Base-by-base conservation (phyloP, 2,113 vertebrate genomes). In the Eclectus roratus region DNA sequence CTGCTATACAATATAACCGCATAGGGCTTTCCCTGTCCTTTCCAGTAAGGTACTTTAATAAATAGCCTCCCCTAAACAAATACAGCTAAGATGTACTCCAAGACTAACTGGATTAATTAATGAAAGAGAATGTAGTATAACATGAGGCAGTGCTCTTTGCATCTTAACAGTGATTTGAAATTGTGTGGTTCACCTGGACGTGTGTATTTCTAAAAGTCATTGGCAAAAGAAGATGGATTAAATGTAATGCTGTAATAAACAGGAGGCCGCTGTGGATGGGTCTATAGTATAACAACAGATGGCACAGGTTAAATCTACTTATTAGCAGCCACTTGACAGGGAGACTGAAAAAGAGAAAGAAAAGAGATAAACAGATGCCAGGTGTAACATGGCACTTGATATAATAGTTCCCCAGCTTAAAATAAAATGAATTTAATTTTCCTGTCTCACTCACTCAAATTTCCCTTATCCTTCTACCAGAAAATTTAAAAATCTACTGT, bases 291-390 rank as follows among this genome's bases (percentile, higher is more conserved):
- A 95, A 84, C 28, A 96, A 77, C 95, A 97, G 93, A 96, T 97
- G 93, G 96, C 31, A 86, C 35, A 44, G 65, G 73, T 93, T 97
- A 95, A 93, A 86, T 77, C 72, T 84, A 31, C 78, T 93, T 91
- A 92, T 91, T 95, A 95, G 58, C 82, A 81, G 69, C 56, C 80
- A 79, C 58, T 93, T 92, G 89, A 29, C 65, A 86, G 46, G 33
- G 41, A 96, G 58, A 73, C 17, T 43, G 53, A 55, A 86, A 80
- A 91, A 91, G 17, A 88, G 39, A 70, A 83, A 88, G 29, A 83
- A 78, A 65, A 63, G 23, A 70, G 52, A 60, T 16, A 76, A 88
- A 87, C 46, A 94, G 70, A 93, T 73, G 50, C 23, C 43, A 89
- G 37, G 29, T 91, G 53, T 80, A 77, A 82, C 13, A 39, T 10